Evolutionary conservation across 2,113 vertebrate species (phyloP).

Genomic region (Anthoscopus minutus): DNA sequence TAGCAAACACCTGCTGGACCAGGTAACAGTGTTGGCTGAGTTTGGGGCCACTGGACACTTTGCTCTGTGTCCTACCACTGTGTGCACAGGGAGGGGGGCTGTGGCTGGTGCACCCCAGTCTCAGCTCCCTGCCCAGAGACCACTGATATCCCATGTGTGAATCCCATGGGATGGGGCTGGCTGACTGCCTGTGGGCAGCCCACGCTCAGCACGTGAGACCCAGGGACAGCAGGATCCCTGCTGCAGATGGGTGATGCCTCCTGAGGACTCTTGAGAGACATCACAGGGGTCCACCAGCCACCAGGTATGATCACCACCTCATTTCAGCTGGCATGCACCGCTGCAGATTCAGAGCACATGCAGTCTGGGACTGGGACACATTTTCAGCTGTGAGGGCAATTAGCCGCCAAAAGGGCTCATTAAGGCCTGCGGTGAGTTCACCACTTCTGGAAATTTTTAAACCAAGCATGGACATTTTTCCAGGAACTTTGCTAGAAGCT

Average conservation of each 20-base stretch:
- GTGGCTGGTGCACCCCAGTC: background rate
- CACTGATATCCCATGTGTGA: fast-evolving
- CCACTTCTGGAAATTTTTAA: background rate
- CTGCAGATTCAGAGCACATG: background rate
- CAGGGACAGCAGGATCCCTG: fast-evolving
- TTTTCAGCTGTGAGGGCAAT: background rate
- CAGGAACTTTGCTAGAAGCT: background rate
- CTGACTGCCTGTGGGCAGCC: background rate
- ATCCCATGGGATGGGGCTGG: background rate
- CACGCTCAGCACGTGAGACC: fast-evolving
- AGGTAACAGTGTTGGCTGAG: fast-evolving
- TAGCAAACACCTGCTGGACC: background rate
- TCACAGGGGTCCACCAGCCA: background rate
- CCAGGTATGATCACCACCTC: background rate
- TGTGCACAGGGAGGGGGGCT: background rate
- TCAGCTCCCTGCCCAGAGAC: background rate
- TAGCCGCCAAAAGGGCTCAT: background rate
- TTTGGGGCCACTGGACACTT: background rate
- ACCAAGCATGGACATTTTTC: background rate
- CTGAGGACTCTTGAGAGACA: background rate
- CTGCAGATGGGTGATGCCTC: background rate
- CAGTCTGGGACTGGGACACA: background rate
- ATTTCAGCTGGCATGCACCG: fast-evolving
- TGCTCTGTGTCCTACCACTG: background rate
- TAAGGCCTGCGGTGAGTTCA: background rate